A percentile compares a stretch with the other conserved stretches of the same genome.
phyloP scores from a whole-genome alignment of 1,140 invertebrate species.

The Drosophila pachea region DNA sequence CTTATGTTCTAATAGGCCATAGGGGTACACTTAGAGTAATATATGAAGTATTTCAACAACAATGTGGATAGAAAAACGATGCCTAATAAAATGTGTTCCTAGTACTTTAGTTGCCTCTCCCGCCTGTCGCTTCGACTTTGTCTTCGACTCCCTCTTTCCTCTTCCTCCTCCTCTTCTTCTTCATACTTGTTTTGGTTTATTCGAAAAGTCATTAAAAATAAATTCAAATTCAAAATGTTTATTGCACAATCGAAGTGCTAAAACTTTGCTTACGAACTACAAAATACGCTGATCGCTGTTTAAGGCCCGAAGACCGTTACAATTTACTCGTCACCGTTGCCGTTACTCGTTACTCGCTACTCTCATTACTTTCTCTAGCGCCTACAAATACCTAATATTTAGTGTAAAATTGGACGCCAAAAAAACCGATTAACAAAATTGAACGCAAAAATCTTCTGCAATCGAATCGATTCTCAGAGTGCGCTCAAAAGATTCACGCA shows the following conservation, averaged over 20 bases:
- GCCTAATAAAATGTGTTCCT: slow-evolving; percentile 55
- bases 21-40: slow-evolving; percentile 68
- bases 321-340: slow-evolving; percentile 34
- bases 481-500: slow-evolving; percentile 47
- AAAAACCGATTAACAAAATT: slow-evolving; percentile 62
- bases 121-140: no score
- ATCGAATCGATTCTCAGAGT: slow-evolving; percentile 51
- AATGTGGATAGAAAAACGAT: slow-evolving; percentile 69
- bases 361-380: slow-evolving; percentile 23
- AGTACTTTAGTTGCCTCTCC: slow-evolving; percentile 19
- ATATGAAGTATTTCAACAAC: slow-evolving; percentile 60
- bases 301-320: slow-evolving; percentile 21
- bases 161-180: no score
- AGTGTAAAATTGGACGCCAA: slow-evolving; percentile 75
- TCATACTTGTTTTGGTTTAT: neutral
- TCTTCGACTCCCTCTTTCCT: slow-evolving; percentile 7
- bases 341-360: neutral
- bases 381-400: slow-evolving; percentile 23
- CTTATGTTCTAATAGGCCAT: slow-evolving; percentile 67
- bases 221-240: slow-evolving; percentile 68
- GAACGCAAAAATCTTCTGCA: slow-evolving; percentile 48
- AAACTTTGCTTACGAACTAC: slow-evolving; percentile 59
- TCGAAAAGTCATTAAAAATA: slow-evolving; percentile 71
- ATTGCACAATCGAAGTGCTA: slow-evolving; percentile 29
- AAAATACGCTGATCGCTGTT: slow-evolving; percentile 52